Percentiles rank a stretch among this genome's conserved stretches.
These are phyloP conservation scores for Chaetura pelagica DNA, from an alignment of 2,113 vertebrate genomes.

Conservation along the genomic window DNA sequence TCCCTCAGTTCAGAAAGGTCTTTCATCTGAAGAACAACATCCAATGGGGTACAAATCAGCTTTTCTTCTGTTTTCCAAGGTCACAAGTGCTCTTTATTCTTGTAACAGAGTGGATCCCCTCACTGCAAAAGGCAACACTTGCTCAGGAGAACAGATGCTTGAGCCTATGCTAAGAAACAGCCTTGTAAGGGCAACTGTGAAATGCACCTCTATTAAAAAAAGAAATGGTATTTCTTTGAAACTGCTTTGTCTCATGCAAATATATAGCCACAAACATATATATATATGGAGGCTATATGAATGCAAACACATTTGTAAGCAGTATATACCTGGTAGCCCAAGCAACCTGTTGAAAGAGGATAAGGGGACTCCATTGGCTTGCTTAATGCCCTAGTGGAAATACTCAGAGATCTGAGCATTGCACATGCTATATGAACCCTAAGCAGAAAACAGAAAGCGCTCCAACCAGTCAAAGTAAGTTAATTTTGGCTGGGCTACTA, in stretches of 20 bases:
- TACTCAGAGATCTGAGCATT: neutral
- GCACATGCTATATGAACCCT: neutral
- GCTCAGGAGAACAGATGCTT: neutral
- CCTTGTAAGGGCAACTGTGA: neutral
- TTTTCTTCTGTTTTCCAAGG: neutral
- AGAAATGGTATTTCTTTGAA: neutral
- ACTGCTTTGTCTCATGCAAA: neutral
- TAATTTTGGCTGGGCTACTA: slow-evolving; percentile 6
- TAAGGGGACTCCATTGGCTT: neutral
- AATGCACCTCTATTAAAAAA: neutral
- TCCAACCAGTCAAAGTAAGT: neutral
- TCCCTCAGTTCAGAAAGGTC: neutral
- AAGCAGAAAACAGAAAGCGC: neutral
- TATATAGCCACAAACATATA: neutral
- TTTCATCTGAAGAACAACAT: neutral
- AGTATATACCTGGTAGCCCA: neutral
- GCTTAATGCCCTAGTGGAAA: neutral
- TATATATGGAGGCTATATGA: neutral
- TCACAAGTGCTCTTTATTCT: neutral
- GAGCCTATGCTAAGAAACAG: neutral
- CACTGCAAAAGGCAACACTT: neutral
- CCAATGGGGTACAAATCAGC: neutral
- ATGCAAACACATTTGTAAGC: neutral
- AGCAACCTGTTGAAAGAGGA: neutral
- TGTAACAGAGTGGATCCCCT: neutral